These are phyloP conservation scores for Arenaria interpres DNA, from an alignment of 2,113 vertebrate genomes.

Conservation along the genomic window DNA sequence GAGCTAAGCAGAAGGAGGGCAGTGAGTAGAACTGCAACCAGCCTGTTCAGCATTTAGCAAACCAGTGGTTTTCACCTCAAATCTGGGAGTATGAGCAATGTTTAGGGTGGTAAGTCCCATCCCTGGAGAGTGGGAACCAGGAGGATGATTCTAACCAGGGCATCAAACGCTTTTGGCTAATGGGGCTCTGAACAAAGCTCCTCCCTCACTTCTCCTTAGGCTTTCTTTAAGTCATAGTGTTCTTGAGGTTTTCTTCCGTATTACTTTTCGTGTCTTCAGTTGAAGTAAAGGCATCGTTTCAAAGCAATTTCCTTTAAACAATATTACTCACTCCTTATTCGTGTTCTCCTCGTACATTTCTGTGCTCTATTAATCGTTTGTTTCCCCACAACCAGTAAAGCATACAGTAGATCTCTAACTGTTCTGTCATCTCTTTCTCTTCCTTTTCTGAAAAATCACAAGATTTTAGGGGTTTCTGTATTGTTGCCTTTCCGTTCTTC, in stretches of 20 bases:
- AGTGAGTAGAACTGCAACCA: not conserved
- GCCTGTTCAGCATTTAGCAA: not conserved
- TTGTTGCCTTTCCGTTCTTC: not conserved
- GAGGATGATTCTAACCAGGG: not conserved
- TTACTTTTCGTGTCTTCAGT: not conserved
- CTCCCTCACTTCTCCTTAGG: not conserved
- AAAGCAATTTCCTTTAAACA: not conserved
- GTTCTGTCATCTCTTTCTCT: not conserved
- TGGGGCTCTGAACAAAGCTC: not conserved
- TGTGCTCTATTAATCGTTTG: not conserved
- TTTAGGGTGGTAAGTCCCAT: not conserved
- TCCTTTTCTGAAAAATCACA: not conserved
- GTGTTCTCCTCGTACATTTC: not conserved
- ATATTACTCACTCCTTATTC: not conserved
- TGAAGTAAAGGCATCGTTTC: not conserved
- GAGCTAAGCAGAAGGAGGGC: not conserved
- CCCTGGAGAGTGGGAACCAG: not conserved
- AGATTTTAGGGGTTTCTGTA: not conserved
- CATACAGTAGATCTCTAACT: not conserved
- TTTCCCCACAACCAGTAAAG: not conserved
- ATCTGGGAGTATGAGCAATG: not conserved
- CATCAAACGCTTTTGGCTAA: not conserved
- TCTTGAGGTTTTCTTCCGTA: not conserved
- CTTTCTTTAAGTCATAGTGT: not conserved
- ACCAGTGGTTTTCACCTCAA: not conserved